phyloP scores from a whole-genome alignment of 2,113 vertebrate species.

The Anser brachyrhynchus region DNA sequence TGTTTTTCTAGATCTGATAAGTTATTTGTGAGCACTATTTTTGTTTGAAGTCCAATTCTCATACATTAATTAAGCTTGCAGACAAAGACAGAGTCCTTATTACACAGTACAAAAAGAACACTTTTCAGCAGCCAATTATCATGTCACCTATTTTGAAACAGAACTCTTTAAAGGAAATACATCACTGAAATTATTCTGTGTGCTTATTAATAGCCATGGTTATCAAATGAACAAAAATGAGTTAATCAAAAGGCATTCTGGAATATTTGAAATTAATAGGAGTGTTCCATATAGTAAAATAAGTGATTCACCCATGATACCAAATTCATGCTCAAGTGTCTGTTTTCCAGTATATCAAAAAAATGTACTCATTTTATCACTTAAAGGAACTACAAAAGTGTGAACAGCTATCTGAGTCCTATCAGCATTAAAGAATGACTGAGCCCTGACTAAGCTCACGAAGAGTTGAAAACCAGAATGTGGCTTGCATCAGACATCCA shows the following conservation, averaged over 20 bases:
- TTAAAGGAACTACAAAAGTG: background rate
- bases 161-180: background rate
- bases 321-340: background rate
- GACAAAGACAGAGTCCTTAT: slow-evolving; percentile 1
- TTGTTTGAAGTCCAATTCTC: slow-evolving; percentile 42
- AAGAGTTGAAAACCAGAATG: background rate
- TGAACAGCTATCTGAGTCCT: fast-evolving
- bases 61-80: slow-evolving; percentile 42
- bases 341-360: background rate
- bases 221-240: background rate
- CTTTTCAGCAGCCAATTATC: slow-evolving; percentile 28
- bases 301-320: background rate
- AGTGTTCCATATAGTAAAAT: background rate
- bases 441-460: background rate
- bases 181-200: background rate
- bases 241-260: background rate
- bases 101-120: slow-evolving; percentile 6
- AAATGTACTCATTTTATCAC: background rate
- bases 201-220: background rate
- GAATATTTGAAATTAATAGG: background rate
- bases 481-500: background rate
- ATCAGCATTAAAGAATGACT: background rate
- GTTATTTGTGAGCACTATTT: slow-evolving; percentile 22
- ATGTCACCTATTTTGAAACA: slow-evolving; percentile 38
- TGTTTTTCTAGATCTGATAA: slow-evolving; percentile 22